Base-by-base conservation (phyloP, 2,888 invertebrate genomes). In the Melinopterus prodromus region DNA sequence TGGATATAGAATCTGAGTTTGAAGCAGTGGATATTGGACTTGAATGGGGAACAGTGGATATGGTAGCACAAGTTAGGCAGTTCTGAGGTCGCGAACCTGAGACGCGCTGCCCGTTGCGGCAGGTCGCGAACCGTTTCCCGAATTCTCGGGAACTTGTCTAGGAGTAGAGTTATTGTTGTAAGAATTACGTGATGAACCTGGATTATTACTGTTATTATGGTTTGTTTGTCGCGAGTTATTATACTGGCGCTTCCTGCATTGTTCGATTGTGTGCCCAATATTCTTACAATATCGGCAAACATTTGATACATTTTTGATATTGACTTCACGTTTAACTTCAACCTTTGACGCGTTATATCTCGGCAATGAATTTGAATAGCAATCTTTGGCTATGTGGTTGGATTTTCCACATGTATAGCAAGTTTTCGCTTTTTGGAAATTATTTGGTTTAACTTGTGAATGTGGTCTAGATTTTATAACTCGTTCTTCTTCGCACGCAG, bases 251-350 rank as follows among this genome's bases (percentile, higher is more conserved):
- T 71, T 71, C 35, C 35, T 71, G n/a, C 16, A 71, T 12, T 71
- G 71, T 26, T 71, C 71, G 71, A 71, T 71, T 5, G 71, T 71
- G 35, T 71, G 71, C 71, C 71, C 71, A 26, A 71, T 9, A 35
- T 71, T 71, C 35, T 71, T 71, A 35, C 71, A n/a, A 71, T 71
- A 71, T 16, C 71, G 71, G 35, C 15, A 71, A 71, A 71, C 35
- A 71, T 26, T 71, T 16, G 16, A 16, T 12, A 35, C 71, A 71
- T 16, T 6, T 16, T 71, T n/a, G 71, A 71, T 71, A 9, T 16
- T 16, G 35, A 2, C 4, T n/a, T 71, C 71, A 26, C 71, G 71
- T 71, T 71, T 71, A 15, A 71, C 71, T 71, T 71, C 71, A 16
- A 35, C 26, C 35, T 16, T 0, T 15, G 16, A 16, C 35, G 71